phyloP scores from a whole-genome alignment of 2,797 vertebrate genomes.

The Urophycis tenuis region DNA sequence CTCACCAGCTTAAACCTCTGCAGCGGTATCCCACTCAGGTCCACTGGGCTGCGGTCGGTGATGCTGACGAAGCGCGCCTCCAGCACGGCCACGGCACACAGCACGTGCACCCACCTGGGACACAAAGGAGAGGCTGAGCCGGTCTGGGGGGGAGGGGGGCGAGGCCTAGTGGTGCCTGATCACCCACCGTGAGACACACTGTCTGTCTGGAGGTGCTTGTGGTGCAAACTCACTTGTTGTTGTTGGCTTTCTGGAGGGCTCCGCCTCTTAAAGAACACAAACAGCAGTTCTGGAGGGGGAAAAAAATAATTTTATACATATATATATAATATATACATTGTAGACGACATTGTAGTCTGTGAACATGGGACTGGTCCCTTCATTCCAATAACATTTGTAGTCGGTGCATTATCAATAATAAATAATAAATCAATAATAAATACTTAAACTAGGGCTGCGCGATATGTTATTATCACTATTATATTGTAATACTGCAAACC shows the following conservation, averaged over 20 bases:
- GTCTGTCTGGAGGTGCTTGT: neutral
- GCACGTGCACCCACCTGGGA: constrained; percentile 92
- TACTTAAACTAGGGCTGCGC: too few relatives aligned
- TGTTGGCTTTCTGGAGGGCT: constrained; percentile 93
- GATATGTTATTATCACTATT: too few relatives aligned
- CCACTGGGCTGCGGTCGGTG: constrained; percentile 87
- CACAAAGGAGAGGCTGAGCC: constrained; percentile 2
- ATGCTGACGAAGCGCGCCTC: constrained; percentile 96
- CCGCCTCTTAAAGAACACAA: constrained; percentile 91
- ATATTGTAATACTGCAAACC: too few relatives aligned
- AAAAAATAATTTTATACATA: too few relatives aligned
- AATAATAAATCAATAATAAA: neutral
- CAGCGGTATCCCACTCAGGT: constrained; percentile 93
- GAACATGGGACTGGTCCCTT: neutral
- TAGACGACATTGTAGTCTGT: neutral
- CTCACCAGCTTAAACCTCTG: constrained; percentile 94
- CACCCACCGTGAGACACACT: neutral
- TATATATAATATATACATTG: neutral
- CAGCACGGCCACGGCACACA: constrained; percentile 92
- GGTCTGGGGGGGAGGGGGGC: too few relatives aligned
- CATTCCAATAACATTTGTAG: neutral
- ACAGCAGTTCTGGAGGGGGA: constrained; percentile 82
- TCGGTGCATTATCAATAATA: neutral
- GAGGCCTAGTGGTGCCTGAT: too few relatives aligned
- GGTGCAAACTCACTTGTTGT: constrained; percentile 80